Evolutionary conservation across 2,888 invertebrate species (phyloP), one percentile per base, ranked within the genome.

Genomic region (Ophion slaviceki): DNA sequence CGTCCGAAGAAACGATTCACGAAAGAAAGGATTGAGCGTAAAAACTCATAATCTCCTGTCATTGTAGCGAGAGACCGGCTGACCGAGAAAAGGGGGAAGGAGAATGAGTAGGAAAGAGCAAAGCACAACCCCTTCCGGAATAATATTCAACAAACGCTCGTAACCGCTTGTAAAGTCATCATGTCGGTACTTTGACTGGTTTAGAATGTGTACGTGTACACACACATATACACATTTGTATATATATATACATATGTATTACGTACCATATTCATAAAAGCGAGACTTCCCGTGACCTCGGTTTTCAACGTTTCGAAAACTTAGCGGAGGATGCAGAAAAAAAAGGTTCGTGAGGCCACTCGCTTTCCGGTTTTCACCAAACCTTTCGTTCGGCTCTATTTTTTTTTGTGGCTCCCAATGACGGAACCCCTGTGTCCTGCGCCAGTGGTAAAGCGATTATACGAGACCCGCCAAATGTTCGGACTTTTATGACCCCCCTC

Each of bases 91-190:
- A 74, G n/a, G 80, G 74, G 67, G 74, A 74, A 68, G 62, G 80
- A 70, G 67, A n/a, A 11, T 53, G 78, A 28, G 28, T 61, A 66
- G 88, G 76, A 81, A 79, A 57, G 75, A 76, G 72, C 75, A 32
- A 53, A 89, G 88, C 71, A 84, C 86, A 89, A 89, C 90, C 88
- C 87, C 66, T 87, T 82, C 84, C 78, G 85, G 74, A 89, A 90
- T 90, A 88, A 91, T 89, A 90, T 90, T 86, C 85, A 87, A 75
- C 80, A 61, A 66, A 64, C 82, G 87, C 85, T 89, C 89, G 89
- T 90, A 90, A 92, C 90, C 85, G 87, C 88, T 90, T 90, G 88
- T 92, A 91, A 92, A 90, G 89, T 90, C 89, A 90, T 90, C 89
- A 90, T 89, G 84, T 82, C 86, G 85, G 86, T 87, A 67, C 84